phyloP scores from a whole-genome alignment of 2,113 vertebrate genomes.

The Rhea americana region DNA sequence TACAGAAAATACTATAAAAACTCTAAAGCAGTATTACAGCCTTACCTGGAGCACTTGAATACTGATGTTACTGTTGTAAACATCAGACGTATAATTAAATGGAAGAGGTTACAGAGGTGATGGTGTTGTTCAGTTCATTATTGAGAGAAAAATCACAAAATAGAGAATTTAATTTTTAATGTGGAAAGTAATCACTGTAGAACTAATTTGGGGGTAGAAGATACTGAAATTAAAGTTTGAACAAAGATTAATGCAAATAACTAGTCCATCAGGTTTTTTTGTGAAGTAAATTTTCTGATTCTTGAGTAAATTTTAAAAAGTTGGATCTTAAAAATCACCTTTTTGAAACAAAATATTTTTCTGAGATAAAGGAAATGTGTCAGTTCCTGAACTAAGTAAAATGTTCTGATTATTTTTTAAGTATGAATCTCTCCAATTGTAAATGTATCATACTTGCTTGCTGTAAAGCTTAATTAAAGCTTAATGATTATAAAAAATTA shows the following conservation, averaged over 20 bases:
- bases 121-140: neutral
- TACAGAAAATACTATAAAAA: neutral
- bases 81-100: neutral
- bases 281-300: neutral
- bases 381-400: neutral
- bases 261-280: neutral
- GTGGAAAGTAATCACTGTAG: neutral
- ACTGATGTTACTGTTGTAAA: neutral
- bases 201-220: neutral
- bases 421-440: neutral
- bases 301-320: neutral
- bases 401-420: neutral
- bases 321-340: fast-evolving
- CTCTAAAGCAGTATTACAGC: neutral
- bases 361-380: neutral
- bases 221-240: neutral
- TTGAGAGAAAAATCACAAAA: neutral
- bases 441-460: neutral
- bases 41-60: neutral
- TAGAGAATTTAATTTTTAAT: neutral
- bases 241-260: neutral
- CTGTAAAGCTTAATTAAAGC: neutral
- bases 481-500: neutral
- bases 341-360: neutral
- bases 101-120: neutral